These are phyloP conservation scores for Chlorodrepanis virens DNA, from an alignment of 2,113 vertebrate genomes.

Conservation along the genomic window DNA sequence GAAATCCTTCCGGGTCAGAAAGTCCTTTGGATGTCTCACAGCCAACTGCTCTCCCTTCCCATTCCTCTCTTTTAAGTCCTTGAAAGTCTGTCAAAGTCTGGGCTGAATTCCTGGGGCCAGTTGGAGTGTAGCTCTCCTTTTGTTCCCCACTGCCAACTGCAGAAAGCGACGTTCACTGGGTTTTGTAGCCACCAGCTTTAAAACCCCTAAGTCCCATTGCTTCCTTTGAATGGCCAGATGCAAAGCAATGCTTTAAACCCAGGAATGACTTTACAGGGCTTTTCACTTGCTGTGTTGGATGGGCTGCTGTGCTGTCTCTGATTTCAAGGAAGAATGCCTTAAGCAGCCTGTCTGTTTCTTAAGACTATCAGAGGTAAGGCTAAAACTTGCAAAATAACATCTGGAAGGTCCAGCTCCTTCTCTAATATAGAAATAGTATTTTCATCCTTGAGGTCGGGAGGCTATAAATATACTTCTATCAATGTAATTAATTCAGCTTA, in stretches of 20 bases:
- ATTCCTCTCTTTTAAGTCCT: conserved; percentile 41
- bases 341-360: conserved; percentile 18
- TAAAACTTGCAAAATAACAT: conserved; percentile 22
- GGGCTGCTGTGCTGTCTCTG: conserved; percentile 31
- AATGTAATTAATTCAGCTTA: conserved; percentile 10
- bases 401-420: not conserved
- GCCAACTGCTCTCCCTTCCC: conserved; percentile 22
- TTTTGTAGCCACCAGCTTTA: conserved; percentile 52
- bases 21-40: conserved; percentile 37
- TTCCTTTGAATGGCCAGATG: conserved; percentile 50
- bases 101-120: conserved; percentile 63
- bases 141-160: conserved; percentile 45
- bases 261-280: conserved; percentile 41
- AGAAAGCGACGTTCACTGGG: conserved; percentile 1
- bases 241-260: conserved; percentile 41
- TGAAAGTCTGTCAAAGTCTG: conserved; percentile 43
- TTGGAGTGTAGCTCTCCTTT: conserved; percentile 65
- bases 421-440: not conserved
- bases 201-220: conserved; percentile 40
- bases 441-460: not conserved
- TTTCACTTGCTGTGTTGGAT: not conserved
- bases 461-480: not conserved
- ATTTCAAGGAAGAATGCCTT: conserved; percentile 55
- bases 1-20: conserved; percentile 60
- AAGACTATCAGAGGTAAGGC: conserved; percentile 30